Conservation (phyloP, 2,113 vertebrate species). For the Cyanoderma ruficeps region DNA sequence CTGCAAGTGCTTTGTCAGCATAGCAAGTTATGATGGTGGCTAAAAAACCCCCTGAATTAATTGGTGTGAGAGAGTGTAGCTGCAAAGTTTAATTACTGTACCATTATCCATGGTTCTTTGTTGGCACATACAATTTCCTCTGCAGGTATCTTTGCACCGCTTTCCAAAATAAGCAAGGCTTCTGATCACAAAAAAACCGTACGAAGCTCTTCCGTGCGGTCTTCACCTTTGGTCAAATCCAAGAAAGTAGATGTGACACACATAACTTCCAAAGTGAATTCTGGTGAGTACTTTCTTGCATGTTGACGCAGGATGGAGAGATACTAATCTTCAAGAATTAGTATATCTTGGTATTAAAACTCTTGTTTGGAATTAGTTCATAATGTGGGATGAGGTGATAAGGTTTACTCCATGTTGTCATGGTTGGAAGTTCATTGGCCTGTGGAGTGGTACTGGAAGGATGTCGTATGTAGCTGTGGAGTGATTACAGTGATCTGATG, state of each 20-base stretch:
- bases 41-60: rapidly evolving
- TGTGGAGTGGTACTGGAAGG: neutral
- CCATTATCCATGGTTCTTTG: neutral
- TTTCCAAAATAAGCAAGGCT: slow-evolving; percentile 92
- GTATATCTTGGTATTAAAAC: neutral
- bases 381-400: neutral
- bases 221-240: slow-evolving; percentile 63
- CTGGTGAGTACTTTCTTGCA: slow-evolving; percentile 74
- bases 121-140: neutral
- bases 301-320: neutral
- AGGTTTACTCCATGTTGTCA: rapidly evolving
- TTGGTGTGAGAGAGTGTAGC: neutral
- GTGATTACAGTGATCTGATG: neutral
- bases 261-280: slow-evolving; percentile 86
- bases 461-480: neutral
- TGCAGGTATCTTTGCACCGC: slow-evolving; percentile 93
- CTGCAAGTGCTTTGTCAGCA: neutral
- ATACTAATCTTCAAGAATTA: neutral
- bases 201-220: slow-evolving; percentile 52
- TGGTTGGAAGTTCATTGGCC: neutral
- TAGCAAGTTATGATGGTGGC: neutral
- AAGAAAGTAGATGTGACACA: slow-evolving; percentile 80
- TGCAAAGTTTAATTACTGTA: neutral
- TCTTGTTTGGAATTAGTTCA: neutral
- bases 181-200: slow-evolving; percentile 75